Conservation (phyloP, 2,888 invertebrate genomes). For the Sialis lutaria region DNA sequence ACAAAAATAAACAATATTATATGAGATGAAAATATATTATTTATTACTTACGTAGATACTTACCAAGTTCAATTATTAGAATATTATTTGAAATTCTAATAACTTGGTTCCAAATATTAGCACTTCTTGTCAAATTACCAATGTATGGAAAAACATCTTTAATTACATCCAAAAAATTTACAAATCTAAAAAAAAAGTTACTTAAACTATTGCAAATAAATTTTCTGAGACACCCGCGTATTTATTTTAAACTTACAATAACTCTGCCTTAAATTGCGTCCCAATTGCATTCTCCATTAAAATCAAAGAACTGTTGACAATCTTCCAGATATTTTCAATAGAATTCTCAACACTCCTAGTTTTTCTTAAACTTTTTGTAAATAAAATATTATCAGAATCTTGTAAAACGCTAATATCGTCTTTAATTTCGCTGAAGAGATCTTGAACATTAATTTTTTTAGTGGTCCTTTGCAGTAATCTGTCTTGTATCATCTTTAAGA, state of each 20-base stretch:
- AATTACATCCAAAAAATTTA: constrained; percentile 1
- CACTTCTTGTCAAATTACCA: constrained; percentile 6
- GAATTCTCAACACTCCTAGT: no score
- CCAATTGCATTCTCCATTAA: no score
- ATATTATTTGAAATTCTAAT: constrained; percentile 3
- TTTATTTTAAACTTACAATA: no score
- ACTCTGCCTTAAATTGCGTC: no score
- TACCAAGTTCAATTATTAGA: constrained; percentile 1
- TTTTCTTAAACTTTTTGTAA: no score
- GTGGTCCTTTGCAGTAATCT: neutral
- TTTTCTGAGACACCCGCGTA: no score
- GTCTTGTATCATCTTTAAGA: neutral
- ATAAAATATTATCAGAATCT: no score
- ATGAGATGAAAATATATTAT: neutral
- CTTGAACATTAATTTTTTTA: neutral
- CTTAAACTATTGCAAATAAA: no score
- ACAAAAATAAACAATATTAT: constrained; percentile 1
- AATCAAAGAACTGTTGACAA: no score
- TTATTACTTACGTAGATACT: neutral
- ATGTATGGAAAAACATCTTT: constrained; percentile 10
- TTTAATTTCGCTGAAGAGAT: no score
- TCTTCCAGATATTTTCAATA: no score
- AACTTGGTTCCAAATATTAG: neutral
- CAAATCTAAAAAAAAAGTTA: neutral
- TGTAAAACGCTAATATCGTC: no score